Evolutionary conservation across 92 coral and sea anemone species (phyloP), one percentile per base, ranked within the genome.

Genomic region (Phenganax stokvisi): DNA sequence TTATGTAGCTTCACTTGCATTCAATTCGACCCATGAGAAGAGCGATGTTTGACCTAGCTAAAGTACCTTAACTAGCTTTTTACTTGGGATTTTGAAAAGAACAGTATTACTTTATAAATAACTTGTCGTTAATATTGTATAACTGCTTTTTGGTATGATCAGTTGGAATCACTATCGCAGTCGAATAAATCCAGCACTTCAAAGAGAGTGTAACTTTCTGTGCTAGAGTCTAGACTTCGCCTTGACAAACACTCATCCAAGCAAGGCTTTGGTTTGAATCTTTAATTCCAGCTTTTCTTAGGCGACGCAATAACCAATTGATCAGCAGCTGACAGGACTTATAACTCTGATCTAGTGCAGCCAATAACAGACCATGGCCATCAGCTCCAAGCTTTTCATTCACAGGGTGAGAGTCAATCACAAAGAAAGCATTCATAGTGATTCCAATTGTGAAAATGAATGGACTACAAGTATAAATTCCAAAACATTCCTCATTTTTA

Each of bases 361-460:
- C 82, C 69, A 77, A 53, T 17, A 54, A 12, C 12, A 77, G 71
- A 58, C 82, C 82, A 60, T 78, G 60, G 25, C 72, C 56, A 78
- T 78, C 71, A 4, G 73, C 54, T 12, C 82, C 82, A 59, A 78
- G 44, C 12, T 78, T 73, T 12, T 56, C 57, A 37, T 10, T 20
- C 9, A 78, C 82, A 30, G 73, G 82, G 29, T 61, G 55, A 27
- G 82, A 60, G 72, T 78, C 82, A 12, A 78, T 58, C 16, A 78
- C 9, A 52, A 78, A 78, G 12, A 61, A 63, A 12, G 82, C 82
- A 27, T 62, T 52, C 51, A 56, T 59, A 61, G 13, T 10, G 13
- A 69, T 69, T 30, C 74, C 74, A 51, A 69, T 30, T 20, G 74
- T 69, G 13, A 69, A 11, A 30, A 69, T 69, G 74, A 20, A 69